A percentile compares a stretch with the other conserved stretches of the same genome.
Evolutionary conservation across 2,888 invertebrate genomes (phyloP).

Genomic region (Tholera decimalis): DNA sequence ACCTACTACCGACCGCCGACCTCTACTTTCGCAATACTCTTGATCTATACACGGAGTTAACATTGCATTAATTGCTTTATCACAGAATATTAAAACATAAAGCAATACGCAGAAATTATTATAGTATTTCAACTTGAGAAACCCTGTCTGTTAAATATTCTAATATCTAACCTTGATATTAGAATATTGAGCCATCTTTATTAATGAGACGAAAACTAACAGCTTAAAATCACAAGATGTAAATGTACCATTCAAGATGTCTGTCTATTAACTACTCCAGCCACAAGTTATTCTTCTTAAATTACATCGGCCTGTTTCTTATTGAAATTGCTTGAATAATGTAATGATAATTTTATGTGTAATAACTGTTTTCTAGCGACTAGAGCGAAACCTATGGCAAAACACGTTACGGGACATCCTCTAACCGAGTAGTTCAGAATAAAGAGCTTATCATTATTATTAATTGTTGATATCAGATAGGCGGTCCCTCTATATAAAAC

Average conservation of each 20-base stretch:
- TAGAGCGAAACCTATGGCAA: too few relatives aligned
- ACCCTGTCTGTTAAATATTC: slow-evolving; percentile 27
- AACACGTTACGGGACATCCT: too few relatives aligned
- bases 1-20: slow-evolving; percentile 15
- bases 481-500: too few relatives aligned
- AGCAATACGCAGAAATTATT: slow-evolving; percentile 9
- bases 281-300: slow-evolving; percentile 12
- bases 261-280: slow-evolving; percentile 21
- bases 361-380: too few relatives aligned
- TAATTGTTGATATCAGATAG: too few relatives aligned
- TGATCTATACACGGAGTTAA: slow-evolving; percentile 40
- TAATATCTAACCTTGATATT: slow-evolving; percentile 37
- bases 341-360: neutral
- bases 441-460: too few relatives aligned
- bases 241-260: slow-evolving; percentile 33
- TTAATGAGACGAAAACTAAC: slow-evolving; percentile 44
- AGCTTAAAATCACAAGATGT: slow-evolving; percentile 43
- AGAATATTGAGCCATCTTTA: slow-evolving; percentile 46
- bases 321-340: slow-evolving; percentile 1
- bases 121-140: slow-evolving; percentile 10
- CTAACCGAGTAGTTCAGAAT: too few relatives aligned
- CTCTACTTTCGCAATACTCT: slow-evolving; percentile 44
- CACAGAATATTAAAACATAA: slow-evolving; percentile 19
- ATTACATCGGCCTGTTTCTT: slow-evolving; percentile 5
- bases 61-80: slow-evolving; percentile 41